Percentiles rank a stretch among this genome's conserved stretches.
phyloP scores from a whole-genome alignment of 2,797 vertebrate genomes.

The Discoglossus pictus region DNA sequence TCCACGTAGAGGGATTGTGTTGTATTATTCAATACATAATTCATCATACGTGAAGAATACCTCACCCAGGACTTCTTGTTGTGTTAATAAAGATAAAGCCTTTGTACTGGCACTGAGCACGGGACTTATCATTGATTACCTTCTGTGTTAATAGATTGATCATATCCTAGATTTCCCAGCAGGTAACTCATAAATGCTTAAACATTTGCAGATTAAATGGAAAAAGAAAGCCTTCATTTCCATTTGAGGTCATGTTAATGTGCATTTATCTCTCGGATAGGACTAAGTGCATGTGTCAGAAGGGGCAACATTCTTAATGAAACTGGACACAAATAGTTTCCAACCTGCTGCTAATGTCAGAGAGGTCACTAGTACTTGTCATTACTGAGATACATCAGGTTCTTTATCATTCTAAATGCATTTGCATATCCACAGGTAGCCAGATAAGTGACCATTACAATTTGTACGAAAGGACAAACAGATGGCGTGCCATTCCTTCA shows the following conservation, averaged over 20 bases:
- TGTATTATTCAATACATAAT: conserved; percentile 1
- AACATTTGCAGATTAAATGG: conserved; percentile 73
- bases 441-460: conserved; percentile 76
- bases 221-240: conserved; percentile 71
- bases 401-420: conserved; percentile 81
- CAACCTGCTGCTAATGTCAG: conserved; percentile 77
- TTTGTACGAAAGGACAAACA: conserved; percentile 69
- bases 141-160: conserved; percentile 79
- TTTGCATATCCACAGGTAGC: conserved; percentile 78
- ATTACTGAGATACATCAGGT: conserved; percentile 76
- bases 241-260: conserved; percentile 78
- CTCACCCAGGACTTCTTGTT: conserved; percentile 72
- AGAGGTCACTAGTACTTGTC: conserved; percentile 79
- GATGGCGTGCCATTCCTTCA: conserved; percentile 62
- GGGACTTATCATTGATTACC: conserved; percentile 69
- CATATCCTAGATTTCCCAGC: conserved; percentile 79
- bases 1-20: conserved; percentile 10
- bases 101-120: conserved; percentile 71
- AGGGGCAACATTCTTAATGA: conserved; percentile 84
- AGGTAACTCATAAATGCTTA: conserved; percentile 81
- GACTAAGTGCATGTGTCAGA: conserved; percentile 77
- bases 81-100: conserved; percentile 68
- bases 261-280: conserved; percentile 75
- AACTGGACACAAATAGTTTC: conserved; percentile 77
- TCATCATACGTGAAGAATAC: conserved; percentile 33